A percentile compares a stretch with the other conserved stretches of the same genome.
Evolutionary conservation across 1,140 invertebrate species (phyloP).

Genomic region (Calycopis cecrops): DNA sequence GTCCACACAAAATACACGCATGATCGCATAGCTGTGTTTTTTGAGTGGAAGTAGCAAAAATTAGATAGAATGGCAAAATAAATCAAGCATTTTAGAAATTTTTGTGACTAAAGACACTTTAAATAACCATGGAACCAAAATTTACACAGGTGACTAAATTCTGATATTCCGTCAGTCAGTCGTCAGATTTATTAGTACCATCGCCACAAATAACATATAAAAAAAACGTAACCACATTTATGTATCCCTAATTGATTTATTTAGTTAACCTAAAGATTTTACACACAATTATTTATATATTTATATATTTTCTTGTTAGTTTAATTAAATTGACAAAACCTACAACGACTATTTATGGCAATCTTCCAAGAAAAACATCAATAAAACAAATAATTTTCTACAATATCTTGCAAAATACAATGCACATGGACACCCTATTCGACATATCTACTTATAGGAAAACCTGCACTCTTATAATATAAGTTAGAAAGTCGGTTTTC

Average conservation of each 20-base stretch:
- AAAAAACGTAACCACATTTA: neutral
- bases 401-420: constrained; percentile 1
- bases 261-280: too few species aligned
- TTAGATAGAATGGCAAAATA: too few species aligned
- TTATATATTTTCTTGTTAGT: neutral
- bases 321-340: constrained; percentile 1
- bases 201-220: neutral
- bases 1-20: too few species aligned
- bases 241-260: neutral
- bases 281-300: neutral
- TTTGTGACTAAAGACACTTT: too few species aligned
- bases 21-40: too few species aligned
- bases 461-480: neutral
- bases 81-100: too few species aligned
- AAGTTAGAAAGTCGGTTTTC: neutral
- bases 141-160: too few species aligned
- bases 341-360: neutral
- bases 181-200: too few species aligned
- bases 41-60: too few species aligned
- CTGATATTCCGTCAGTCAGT: too few species aligned
- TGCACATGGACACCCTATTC: neutral
- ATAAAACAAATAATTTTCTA: constrained; percentile 3
- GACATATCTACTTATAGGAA: neutral
- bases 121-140: too few species aligned
- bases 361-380: neutral